Percentiles rank a stretch among this genome's conserved stretches.
These are phyloP conservation scores for Ascidia mentula DNA, from an alignment of 23 tunicate species.

Conservation along the genomic window DNA sequence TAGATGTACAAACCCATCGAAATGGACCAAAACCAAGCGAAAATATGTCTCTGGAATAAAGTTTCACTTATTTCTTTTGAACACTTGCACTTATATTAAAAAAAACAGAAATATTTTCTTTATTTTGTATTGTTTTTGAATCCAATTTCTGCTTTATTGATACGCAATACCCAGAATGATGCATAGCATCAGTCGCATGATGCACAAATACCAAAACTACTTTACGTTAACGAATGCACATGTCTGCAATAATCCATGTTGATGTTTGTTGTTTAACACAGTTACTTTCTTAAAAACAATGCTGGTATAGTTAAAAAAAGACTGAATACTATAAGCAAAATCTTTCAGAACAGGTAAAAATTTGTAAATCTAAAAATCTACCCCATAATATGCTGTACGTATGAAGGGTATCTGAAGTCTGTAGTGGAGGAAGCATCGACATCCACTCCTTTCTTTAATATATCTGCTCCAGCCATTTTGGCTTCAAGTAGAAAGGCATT, in stretches of 20 bases:
- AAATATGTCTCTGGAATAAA: constrained; percentile 71
- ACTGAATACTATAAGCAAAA: too few relatives aligned
- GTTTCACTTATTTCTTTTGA: not conserved
- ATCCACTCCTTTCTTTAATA: constrained; percentile 29
- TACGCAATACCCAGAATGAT: too few relatives aligned
- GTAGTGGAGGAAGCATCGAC: constrained; percentile 29
- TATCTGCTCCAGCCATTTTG: constrained; percentile 75
- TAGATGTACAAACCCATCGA: constrained; percentile 98
- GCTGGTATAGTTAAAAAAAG: too few relatives aligned
- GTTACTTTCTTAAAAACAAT: too few relatives aligned
- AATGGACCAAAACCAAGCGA: constrained; percentile 98
- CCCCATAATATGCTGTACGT: constrained; percentile 99
- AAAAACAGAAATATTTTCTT: not conserved
- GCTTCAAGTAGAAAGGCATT: constrained; percentile 95
- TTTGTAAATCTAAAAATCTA: not conserved
- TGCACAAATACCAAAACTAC: too few relatives aligned
- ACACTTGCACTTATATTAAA: too few relatives aligned
- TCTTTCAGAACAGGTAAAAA: too few relatives aligned
- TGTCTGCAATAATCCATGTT: too few relatives aligned
- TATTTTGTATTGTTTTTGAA: not conserved
- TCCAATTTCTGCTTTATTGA: too few relatives aligned
- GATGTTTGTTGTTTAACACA: too few relatives aligned
- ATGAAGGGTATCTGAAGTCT: constrained; percentile 83
- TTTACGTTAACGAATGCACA: too few relatives aligned
- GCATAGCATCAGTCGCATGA: too few relatives aligned